Base-by-base conservation (phyloP, 1,140 invertebrate genomes). In the Nasonia longicornis region DNA sequence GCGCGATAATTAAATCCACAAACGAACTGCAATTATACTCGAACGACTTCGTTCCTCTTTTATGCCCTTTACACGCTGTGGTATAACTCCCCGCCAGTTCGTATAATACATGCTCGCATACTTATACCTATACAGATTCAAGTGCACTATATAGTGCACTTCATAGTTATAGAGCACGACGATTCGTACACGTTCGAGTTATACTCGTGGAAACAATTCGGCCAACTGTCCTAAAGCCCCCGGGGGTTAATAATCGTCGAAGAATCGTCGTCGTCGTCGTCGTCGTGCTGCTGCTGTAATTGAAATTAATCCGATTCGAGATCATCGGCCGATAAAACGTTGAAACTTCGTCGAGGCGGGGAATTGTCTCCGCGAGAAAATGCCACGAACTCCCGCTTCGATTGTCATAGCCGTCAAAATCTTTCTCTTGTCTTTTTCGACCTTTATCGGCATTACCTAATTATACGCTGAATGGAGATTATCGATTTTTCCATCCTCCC, bases 381-480 rank as follows among this genome's bases (percentile, higher is more conserved):
- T 69, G 12, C 69, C 22, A 48, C 31, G 58, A 22, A 2, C 77
- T 58, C 64, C 4, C 45, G 58, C 42, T 45, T 71, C 31, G 69
- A 26, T 26, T 75, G 8, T 58, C 7, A 10, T 70, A 26, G 16
- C 20, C 78, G 63, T 31, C 71, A 69, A 84, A 83, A 83, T 84
- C 78, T 80, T 81, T 78, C 45, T 58, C 31, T 35, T 35, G 31
- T 35, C 31, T 35, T 35, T 35, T 35, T 35, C 48, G 31, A n/a
- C 6, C 29, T 31, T 42, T 45, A 81, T 77, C 48, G 66, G 52
- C n/a, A 72, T 77, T 81, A 81, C 72, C 67, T 77, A 77, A 81
- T 81, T 77, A 81, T 22, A 45, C 26, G 79, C 26, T 58, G 58
- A 76, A 81, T 67, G 66, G 16, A 29, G 76, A 82, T 85, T 79